Conservation (phyloP, 2,797 vertebrate genomes). For the Pseudomugil tenellus region DNA sequence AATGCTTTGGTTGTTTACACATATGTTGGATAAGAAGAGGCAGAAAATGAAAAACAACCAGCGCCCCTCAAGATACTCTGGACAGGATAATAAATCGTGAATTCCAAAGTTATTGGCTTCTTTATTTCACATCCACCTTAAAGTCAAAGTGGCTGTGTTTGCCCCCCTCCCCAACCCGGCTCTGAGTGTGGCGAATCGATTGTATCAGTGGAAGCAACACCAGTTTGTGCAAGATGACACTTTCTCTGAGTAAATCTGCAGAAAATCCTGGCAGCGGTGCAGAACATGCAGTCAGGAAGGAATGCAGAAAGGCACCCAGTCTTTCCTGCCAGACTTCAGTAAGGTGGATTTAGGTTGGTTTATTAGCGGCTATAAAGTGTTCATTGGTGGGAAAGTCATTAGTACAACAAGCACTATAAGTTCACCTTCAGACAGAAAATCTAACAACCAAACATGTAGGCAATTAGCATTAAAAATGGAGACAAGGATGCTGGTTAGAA, state of each 20-base stretch:
- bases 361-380: conserved; percentile 77
- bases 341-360: conserved; percentile 79
- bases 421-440: conserved; percentile 39
- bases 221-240: conserved; percentile 85
- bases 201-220: conserved; percentile 87
- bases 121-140: conserved; percentile 78
- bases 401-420: conserved; percentile 45
- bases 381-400: conserved; percentile 75
- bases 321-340: conserved; percentile 73
- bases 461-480: conserved; percentile 8
- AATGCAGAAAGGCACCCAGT: conserved; percentile 68
- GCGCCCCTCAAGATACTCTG: conserved; percentile 41
- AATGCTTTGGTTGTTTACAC: background rate
- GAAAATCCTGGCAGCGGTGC: conserved; percentile 82
- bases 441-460: conserved; percentile 14
- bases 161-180: conserved; percentile 63
- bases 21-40: background rate
- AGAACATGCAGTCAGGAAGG: conserved; percentile 79
- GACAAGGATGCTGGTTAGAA: conserved; percentile 1
- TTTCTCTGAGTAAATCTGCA: conserved; percentile 86
- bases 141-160: conserved; percentile 58
- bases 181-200: conserved; percentile 88
- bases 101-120: conserved; percentile 69
- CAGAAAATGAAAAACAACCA: conserved; percentile 15
- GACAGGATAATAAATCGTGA: conserved; percentile 72